Base-by-base conservation (phyloP, 2,113 vertebrate species). In the Sakesphorus luctuosus region DNA sequence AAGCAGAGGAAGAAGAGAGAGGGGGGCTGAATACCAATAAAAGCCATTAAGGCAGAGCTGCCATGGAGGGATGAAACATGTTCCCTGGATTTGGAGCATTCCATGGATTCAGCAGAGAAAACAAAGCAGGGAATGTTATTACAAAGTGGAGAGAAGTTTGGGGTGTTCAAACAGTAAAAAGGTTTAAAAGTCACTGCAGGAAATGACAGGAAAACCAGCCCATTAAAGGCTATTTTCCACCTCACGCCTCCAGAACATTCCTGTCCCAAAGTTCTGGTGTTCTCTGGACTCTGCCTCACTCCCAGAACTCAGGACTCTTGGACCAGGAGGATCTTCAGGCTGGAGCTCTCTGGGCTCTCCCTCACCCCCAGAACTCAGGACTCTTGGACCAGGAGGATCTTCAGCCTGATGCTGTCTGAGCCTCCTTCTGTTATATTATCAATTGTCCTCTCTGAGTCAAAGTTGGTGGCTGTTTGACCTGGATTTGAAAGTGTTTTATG, bases 141-240 rank as follows among this genome's bases (percentile, higher is more conserved):
- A 8, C 10, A 36, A 33, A 18, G 1, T 2, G 4, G 3, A 33
- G 58, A 9, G 36, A 10, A 40, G 49, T 13, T 58, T 29, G 7
- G 46, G 38, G 5, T 20, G 50, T 24, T 74, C 35, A 43, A 6
- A 19, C 9, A 4, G 28, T 12, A 35, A 77, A 33, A 7, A 8
- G 29, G 21, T 40, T 68, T 72, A 3, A 13, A 12, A 74, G 29
- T 16, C 9, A 31, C 2, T 13, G 36, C 11, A n/a, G 23, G 19
- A 82, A 35, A 52, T 9, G 4, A 23, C 1, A 13, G 10, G 4
- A 26, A 40, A 68, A 6, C 13, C 13, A 38, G 6, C 12, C 12
- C 2, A 0, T 28, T 18, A 44, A 29, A 35, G 21, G 15, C 5
- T n/a, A 0, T 36, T 63, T 20, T 18, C 18, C 1, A 12, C 17